A percentile compares a stretch with the other conserved stretches of the same genome.
Conservation (phyloP, 1,140 invertebrate species). For the Drosophila simulans region DNA sequence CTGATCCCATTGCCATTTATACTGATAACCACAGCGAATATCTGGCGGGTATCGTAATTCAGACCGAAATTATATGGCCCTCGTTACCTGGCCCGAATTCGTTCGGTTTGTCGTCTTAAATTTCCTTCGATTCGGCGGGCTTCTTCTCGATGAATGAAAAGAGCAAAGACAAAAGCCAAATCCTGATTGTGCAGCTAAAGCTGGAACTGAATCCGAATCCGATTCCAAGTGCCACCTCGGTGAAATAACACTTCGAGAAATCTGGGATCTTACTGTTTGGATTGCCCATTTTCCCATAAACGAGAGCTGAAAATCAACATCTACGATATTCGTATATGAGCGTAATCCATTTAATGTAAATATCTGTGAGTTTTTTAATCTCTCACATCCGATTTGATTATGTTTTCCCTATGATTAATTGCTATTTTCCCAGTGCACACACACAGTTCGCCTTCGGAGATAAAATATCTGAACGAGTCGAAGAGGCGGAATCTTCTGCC, state of each 20-base stretch:
- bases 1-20: constrained; percentile 25
- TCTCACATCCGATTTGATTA: too few relatives aligned
- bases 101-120: constrained; percentile 37
- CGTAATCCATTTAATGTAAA: too few relatives aligned
- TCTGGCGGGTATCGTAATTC: constrained; percentile 39
- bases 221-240: constrained; percentile 21
- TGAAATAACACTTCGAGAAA: constrained; percentile 11
- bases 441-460: constrained; percentile 6
- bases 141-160: constrained; percentile 25
- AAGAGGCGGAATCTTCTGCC: constrained; percentile 14
- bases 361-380: too few relatives aligned
- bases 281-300: not conserved
- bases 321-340: too few relatives aligned
- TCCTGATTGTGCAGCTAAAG: constrained; percentile 17
- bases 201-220: constrained; percentile 7
- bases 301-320: too few relatives aligned
- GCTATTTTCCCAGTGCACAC: constrained; percentile 20
- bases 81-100: constrained; percentile 40
- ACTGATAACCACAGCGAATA: constrained; percentile 26
- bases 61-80: constrained; percentile 43
- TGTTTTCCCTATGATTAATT: not conserved
- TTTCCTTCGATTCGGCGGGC: constrained; percentile 27
- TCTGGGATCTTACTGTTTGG: too few relatives aligned
- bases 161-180: constrained; percentile 41
- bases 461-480: constrained; percentile 27